Evolutionary conservation across 2,113 vertebrate species (phyloP).

Genomic region (Sitta europaea): DNA sequence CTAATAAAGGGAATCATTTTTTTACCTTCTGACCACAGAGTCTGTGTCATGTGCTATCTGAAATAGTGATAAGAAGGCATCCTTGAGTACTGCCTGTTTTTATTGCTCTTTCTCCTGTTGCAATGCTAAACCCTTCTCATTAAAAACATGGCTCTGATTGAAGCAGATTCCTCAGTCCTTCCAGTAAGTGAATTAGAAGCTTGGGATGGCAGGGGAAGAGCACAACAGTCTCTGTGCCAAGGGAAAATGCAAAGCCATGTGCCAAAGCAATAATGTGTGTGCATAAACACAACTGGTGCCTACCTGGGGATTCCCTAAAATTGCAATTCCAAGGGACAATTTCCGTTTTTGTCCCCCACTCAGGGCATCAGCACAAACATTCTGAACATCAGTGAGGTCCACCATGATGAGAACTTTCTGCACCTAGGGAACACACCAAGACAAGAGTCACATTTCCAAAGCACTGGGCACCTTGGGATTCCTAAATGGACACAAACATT

Average conservation of each 20-base stretch:
- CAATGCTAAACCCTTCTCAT: neutral
- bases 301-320: constrained; percentile 89
- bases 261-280: rapidly evolving
- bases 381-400: constrained; percentile 78
- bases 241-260: neutral
- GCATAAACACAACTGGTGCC: rapidly evolving
- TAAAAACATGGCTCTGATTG: neutral
- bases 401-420: constrained; percentile 75
- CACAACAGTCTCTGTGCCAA: rapidly evolving
- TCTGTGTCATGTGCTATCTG: too few species aligned
- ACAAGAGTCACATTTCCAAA: neutral
- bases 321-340: constrained; percentile 83
- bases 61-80: too few species aligned
- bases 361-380: constrained; percentile 72
- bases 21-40: too few species aligned
- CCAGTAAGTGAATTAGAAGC: neutral
- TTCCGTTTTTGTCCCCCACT: constrained; percentile 86
- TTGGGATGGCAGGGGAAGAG: neutral
- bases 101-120: neutral
- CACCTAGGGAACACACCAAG: constrained; percentile 65
- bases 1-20: too few species aligned
- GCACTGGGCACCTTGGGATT: neutral
- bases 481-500: neutral
- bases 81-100: rapidly evolving
- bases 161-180: neutral